Conservation (phyloP, 1,140 invertebrate genomes). For the Mamestra configurata region DNA sequence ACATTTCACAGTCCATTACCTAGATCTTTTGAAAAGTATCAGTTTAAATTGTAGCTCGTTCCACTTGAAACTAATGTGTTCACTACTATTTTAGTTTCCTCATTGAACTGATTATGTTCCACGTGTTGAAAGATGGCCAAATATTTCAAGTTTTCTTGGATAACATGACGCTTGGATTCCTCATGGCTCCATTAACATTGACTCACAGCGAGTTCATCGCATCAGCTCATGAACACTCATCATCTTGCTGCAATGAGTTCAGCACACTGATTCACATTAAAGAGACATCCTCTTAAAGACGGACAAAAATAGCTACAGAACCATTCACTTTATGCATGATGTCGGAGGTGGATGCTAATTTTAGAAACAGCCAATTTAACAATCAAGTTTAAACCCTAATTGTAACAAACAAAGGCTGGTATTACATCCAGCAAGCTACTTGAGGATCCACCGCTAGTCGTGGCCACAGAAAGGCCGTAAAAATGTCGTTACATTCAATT, state of each 20-base stretch:
- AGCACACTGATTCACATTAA: conserved; percentile 46
- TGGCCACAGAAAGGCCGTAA: conserved; percentile 30
- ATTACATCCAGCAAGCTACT: neutral
- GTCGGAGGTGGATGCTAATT: conserved; percentile 50
- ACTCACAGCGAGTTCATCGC: neutral
- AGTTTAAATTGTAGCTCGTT: neutral
- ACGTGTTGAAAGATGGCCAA: conserved; percentile 37
- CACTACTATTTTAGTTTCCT: conserved; percentile 10
- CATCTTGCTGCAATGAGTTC: conserved; percentile 27
- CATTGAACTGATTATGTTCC: conserved; percentile 19
- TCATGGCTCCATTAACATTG: conserved; percentile 10
- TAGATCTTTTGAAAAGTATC: neutral
- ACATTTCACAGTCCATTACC: neutral
- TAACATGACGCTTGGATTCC: conserved; percentile 6
- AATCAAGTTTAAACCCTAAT: conserved; percentile 40
- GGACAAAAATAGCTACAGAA: conserved; percentile 47
- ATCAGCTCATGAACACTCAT: conserved; percentile 10
- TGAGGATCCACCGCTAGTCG: conserved; percentile 1
- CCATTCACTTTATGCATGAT: conserved; percentile 39
- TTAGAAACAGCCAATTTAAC: conserved; percentile 25
- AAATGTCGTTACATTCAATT: conserved; percentile 32
- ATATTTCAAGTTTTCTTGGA: conserved; percentile 17
- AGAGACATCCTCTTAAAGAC: conserved; percentile 51
- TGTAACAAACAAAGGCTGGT: conserved; percentile 23
- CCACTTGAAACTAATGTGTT: conserved; percentile 21